Evolutionary conservation across 2,888 invertebrate genomes (phyloP), one percentile per base, ranked within the genome.

Genomic region (Coremacera marginata): DNA sequence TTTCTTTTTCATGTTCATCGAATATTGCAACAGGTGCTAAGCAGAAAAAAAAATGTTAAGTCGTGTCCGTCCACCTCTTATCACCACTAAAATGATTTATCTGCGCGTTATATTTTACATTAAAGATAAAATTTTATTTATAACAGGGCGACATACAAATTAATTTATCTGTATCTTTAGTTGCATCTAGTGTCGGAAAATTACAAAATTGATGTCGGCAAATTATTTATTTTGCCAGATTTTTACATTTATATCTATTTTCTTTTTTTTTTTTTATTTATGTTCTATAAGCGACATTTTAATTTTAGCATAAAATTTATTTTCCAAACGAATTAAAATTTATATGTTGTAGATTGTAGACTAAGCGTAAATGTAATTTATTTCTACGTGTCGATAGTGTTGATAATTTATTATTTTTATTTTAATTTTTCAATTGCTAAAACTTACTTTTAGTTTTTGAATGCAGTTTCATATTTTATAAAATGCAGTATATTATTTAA

Each of bases 141-240:
- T 77, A 74, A 73, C 70, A 27, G 62, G 73, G 72, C 57, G 55
- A 44, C 63, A 34, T 74, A 77, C 57, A 73, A 77, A 68, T 73
- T 74, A 74, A 77, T 73, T 62, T 74, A 77, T 77, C 68, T 73
- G 63, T 49, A 68, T 68, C 67, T 73, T 52, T 19, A 44, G 25
- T 27, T 34, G 34, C 60, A 67, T 60, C 67, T 65, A 65, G 51
- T 52, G 51, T n/a, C 63, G 34, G 25, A 70, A 76, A 76, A 76
- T 76, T 68, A 68, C 62, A 77, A 34, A 77, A 77, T 77, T 62
- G 73, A 77, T 77, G 68, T 65, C 60, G 51, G 70, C 70, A 74
- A 74, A 74, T 77, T 77, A 74, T 71, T 71, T 71, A 71, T 71
- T 70, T 22, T 27, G 22, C 22, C 11, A 34, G 22, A 70, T 51